phyloP scores from a whole-genome alignment of 2,888 invertebrate species.

The Ophion ventricosus region DNA sequence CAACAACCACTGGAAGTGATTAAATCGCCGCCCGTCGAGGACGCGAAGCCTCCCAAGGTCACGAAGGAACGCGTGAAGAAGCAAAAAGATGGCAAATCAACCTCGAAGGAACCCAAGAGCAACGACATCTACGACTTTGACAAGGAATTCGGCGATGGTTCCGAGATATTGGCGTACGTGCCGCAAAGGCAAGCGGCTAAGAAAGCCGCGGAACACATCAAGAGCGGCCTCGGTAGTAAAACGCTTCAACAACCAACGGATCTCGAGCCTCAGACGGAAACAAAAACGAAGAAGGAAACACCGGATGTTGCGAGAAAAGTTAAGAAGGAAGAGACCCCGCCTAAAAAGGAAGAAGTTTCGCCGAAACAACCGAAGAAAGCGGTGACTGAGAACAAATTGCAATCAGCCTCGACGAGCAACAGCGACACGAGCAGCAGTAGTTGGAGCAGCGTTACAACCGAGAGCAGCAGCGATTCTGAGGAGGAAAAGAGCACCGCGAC shows the following conservation, averaged over 20 bases:
- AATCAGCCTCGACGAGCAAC: slow-evolving; percentile 85
- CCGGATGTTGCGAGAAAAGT: slow-evolving; percentile 75
- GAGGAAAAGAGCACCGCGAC: slow-evolving; percentile 77
- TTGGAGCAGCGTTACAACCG: slow-evolving; percentile 83
- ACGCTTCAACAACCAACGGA: slow-evolving; percentile 80
- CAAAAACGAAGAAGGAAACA: slow-evolving; percentile 77
- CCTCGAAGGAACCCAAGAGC: slow-evolving; percentile 76
- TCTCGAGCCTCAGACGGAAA: slow-evolving; percentile 73
- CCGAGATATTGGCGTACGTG: slow-evolving; percentile 90
- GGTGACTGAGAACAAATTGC: slow-evolving; percentile 70
- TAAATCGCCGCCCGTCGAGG: slow-evolving; percentile 73
- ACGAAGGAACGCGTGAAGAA: slow-evolving; percentile 78
- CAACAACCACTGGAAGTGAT: slow-evolving; percentile 80
- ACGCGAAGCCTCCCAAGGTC: slow-evolving; percentile 49
- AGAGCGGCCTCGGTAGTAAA: slow-evolving; percentile 89
- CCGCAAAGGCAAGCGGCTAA: slow-evolving; percentile 96
- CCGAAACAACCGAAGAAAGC: slow-evolving; percentile 59
- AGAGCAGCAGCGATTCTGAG: slow-evolving; percentile 81
- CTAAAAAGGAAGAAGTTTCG: slow-evolving; percentile 62
- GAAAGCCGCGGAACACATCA: slow-evolving; percentile 95
- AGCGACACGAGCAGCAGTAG: slow-evolving; percentile 85
- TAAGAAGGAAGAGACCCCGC: slow-evolving; percentile 75
- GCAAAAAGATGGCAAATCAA: slow-evolving; percentile 80
- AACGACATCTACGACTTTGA: slow-evolving; percentile 86
- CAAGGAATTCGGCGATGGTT: slow-evolving; percentile 86